These are phyloP conservation scores for Cryptomyrus ogoouensis DNA, from an alignment of 2,113 vertebrate genomes.

Conservation along the genomic window DNA sequence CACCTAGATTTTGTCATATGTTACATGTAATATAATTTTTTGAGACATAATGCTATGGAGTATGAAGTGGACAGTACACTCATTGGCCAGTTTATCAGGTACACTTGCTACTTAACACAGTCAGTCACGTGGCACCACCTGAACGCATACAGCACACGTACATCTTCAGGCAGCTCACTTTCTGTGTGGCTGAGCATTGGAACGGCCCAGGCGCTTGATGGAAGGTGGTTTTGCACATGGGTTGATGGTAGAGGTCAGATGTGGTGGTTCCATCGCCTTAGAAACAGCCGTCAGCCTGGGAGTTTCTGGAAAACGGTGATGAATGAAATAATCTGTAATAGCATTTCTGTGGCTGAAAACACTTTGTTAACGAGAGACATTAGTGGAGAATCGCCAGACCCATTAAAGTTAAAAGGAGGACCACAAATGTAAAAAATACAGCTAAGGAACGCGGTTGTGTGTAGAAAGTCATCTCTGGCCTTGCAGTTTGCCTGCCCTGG, in stretches of 20 bases:
- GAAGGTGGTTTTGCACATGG: neutral
- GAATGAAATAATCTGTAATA: neutral
- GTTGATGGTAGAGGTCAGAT: neutral
- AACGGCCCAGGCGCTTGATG: neutral
- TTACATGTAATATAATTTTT: neutral
- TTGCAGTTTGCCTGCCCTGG: neutral
- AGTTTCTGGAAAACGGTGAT: neutral
- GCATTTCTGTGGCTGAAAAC: neutral
- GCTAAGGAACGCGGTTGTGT: neutral
- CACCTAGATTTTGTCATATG: neutral
- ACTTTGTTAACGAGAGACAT: neutral
- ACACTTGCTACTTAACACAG: neutral
- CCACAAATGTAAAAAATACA: neutral
- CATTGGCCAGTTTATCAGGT: neutral
- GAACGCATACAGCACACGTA: neutral
- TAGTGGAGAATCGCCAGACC: neutral
- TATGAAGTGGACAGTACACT: neutral
- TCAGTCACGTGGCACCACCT: neutral
- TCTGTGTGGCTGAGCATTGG: neutral
- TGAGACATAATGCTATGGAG: neutral
- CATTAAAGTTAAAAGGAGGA: neutral
- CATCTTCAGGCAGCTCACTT: neutral
- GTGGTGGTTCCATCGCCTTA: neutral
- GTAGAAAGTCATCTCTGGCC: neutral
- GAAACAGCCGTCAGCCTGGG: neutral